Evolutionary conservation across 2,888 invertebrate species (phyloP).

Genomic region (Elmis aenea): DNA sequence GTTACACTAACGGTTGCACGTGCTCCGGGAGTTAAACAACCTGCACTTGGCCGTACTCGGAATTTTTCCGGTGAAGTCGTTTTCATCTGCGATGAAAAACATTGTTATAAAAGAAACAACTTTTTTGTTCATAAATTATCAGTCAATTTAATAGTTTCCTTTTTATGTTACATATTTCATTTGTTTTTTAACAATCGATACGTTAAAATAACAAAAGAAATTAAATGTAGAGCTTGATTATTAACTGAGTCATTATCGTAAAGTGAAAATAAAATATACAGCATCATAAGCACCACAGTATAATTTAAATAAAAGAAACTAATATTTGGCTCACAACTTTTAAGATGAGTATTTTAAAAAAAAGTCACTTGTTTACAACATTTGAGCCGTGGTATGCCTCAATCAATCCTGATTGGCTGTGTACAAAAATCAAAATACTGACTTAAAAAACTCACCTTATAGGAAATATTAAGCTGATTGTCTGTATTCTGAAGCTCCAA

Average conservation of each 20-base stretch:
- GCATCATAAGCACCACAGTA: too few species aligned
- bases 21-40: conserved; percentile 63
- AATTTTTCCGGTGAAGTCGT: conserved; percentile 96
- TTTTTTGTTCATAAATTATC: not conserved
- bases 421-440: not conserved
- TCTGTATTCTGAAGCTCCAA: conserved; percentile 68
- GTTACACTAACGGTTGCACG: conserved; percentile 65
- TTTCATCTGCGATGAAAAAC: conserved; percentile 80
- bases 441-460: conserved; percentile 59
- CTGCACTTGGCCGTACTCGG: conserved; percentile 84
- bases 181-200: too few species aligned
- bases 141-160: not conserved
- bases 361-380: too few species aligned
- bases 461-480: conserved; percentile 51
- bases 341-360: too few species aligned
- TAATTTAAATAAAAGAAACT: too few species aligned
- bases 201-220: too few species aligned
- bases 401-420: too few species aligned
- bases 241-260: too few species aligned
- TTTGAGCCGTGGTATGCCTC: too few species aligned
- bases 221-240: too few species aligned
- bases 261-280: too few species aligned
- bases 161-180: not conserved
- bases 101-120: conserved; percentile 29
- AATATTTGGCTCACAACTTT: not conserved